These are phyloP conservation scores for Drosophila helvetica DNA, from an alignment of 2,888 invertebrate species.

Conservation along the genomic window DNA sequence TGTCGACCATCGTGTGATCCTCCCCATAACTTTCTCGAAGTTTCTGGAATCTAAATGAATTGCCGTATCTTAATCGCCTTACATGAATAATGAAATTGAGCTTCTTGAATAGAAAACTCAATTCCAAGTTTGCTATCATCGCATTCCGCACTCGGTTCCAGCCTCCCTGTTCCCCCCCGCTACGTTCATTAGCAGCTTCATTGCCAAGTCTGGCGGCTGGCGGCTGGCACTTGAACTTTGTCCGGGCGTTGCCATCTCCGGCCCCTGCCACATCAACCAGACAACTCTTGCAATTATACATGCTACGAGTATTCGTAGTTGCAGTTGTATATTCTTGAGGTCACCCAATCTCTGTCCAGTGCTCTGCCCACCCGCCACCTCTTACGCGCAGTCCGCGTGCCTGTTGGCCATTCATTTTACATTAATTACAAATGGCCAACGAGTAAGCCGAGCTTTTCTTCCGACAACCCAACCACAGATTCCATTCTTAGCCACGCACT, in stretches of 20 bases:
- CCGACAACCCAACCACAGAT: neutral
- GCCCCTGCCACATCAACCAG: neutral
- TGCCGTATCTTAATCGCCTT: conserved; percentile 32
- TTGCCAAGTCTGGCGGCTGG: conserved; percentile 58
- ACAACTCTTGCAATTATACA: conserved; percentile 40
- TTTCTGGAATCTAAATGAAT: conserved; percentile 11
- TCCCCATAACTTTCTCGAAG: conserved; percentile 7
- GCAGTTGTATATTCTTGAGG: conserved; percentile 50
- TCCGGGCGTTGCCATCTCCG: conserved; percentile 47
- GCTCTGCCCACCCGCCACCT: no score
- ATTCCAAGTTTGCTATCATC: conserved; percentile 28
- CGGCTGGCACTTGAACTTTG: conserved; percentile 71
- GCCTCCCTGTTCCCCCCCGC: conserved; percentile 3
- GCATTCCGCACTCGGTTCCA: neutral
- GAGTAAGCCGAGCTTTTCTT: conserved; percentile 54
- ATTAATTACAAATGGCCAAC: conserved; percentile 69
- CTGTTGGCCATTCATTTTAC: conserved; percentile 63
- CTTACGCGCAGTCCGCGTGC: conserved; percentile 56
- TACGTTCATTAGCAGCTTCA: conserved; percentile 71
- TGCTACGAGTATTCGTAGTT: conserved; percentile 11
- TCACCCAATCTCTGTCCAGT: conserved; percentile 16
- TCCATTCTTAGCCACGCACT: conserved; percentile 13
- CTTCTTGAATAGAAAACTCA: conserved; percentile 16
- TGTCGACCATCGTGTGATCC: neutral
- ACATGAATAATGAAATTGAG: conserved; percentile 28